phyloP scores from a whole-genome alignment of 1,140 invertebrate genomes.

The Prorops nasuta region DNA sequence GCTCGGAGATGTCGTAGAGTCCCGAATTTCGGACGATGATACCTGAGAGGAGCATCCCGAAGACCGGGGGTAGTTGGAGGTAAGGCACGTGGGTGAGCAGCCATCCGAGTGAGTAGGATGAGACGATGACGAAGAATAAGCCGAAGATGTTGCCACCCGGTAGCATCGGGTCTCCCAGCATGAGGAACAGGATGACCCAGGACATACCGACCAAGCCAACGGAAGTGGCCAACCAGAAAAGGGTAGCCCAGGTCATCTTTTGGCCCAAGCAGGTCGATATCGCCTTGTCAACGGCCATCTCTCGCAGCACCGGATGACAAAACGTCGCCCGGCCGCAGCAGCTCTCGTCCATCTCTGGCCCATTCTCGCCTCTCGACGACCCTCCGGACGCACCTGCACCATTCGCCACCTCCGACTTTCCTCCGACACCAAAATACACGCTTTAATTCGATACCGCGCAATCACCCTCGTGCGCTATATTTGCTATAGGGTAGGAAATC shows the following conservation, averaged over 20 bases:
- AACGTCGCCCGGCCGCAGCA: conserved; percentile 40
- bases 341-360: conserved; percentile 23
- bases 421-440: no score
- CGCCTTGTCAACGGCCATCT: conserved; percentile 30
- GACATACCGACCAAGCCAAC: conserved; percentile 13
- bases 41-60: conserved; percentile 50
- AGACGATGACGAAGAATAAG: conserved; percentile 33
- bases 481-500: no score
- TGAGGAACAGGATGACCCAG: conserved; percentile 35
- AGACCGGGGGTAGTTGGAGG: conserved; percentile 44
- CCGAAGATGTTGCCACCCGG: conserved; percentile 37
- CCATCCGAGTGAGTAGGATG: conserved; percentile 40
- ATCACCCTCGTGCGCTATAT: no score
- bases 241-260: conserved; percentile 28
- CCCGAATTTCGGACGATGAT: conserved; percentile 42
- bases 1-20: conserved; percentile 39
- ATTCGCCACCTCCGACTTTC: no score
- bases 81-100: conserved; percentile 37
- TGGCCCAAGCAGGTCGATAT: conserved; percentile 16
- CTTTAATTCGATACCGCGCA: no score
- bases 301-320: conserved; percentile 27
- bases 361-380: conserved; percentile 4
- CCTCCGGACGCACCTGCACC: no score
- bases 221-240: conserved; percentile 31
- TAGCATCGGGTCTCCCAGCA: conserved; percentile 35